Evolutionary conservation across 2,797 vertebrate genomes (phyloP), one percentile per base, ranked within the genome.

Genomic region (Etheostoma perlongum): DNA sequence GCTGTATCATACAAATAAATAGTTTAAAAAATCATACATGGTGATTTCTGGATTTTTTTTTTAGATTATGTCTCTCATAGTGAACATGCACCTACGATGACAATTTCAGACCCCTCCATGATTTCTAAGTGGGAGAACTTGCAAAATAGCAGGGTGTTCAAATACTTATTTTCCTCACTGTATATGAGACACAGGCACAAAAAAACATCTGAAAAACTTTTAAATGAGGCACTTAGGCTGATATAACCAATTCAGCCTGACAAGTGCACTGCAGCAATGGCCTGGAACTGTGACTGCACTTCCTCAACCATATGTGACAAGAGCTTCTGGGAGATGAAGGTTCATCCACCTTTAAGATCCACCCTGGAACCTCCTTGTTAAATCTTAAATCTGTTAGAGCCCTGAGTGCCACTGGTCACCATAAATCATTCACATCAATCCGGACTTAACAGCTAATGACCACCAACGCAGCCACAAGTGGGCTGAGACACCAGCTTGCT

Each of bases 351-450:
- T 67, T 66, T 72, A 0, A 42, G 47, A 51, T 51, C 27, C 25
- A 27, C 23, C 36, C n/a, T 42, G 9, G 15, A 60, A 65, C 66
- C 16, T 74, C 11, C 55, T 18, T 65, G 47, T 69, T 53, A 59
- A 80, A 64, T 68, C 67, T 70, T 62, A 75, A 65, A 77, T 53
- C 65, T 19, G 53, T 62, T 40, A 21, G 60, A 69, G 74, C 57
- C 46, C 10, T 3, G 30, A 64, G 47, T 65, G 69, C 55, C 59
- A 11, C 64, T 51, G 65, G 73, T 83, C 61, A 13, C 52, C 58
- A 67, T 70, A 55, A 84, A 76, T 85, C 53, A 47, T 81, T 75
- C 61, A 72, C 33, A 66, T 57, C 51, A 27, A 62, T 72, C 23
- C 21, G 19, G 15, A 70, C 47, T 36, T 11, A 66, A 55, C n/a